phyloP scores from a whole-genome alignment of 1,140 invertebrate genomes.

The Lepeophtheirus salmonis region DNA sequence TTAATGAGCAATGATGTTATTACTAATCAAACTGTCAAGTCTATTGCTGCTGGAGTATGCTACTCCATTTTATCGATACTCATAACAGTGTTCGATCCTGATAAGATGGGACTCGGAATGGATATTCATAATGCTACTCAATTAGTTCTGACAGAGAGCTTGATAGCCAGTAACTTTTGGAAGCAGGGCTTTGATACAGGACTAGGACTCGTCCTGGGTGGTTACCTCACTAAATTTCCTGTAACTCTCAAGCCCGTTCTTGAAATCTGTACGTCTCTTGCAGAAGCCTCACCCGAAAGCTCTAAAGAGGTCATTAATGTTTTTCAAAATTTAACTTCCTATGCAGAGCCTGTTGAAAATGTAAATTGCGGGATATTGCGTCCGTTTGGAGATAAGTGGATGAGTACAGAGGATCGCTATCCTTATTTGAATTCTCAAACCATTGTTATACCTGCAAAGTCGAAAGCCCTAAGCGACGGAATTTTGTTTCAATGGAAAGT shows the following conservation, averaged over 20 bases:
- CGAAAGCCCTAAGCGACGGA: neutral
- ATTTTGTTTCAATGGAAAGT: neutral
- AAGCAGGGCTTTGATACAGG: slow-evolving; percentile 5
- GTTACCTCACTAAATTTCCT: neutral
- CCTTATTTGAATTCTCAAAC: neutral
- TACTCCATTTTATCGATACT: slow-evolving; percentile 5
- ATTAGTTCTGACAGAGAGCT: neutral
- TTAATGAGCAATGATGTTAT: neutral
- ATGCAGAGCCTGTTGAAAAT: slow-evolving; percentile 1
- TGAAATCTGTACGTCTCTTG: neutral
- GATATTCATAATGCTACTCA: neutral
- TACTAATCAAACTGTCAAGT: neutral
- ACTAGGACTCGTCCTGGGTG: neutral
- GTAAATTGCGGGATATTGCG: neutral
- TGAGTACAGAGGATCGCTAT: neutral
- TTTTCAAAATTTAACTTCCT: neutral
- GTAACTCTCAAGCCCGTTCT: neutral
- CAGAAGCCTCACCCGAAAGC: neutral
- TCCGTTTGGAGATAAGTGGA: neutral
- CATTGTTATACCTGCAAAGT: neutral
- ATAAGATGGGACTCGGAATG: neutral
- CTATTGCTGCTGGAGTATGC: neutral
- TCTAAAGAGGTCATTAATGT: neutral
- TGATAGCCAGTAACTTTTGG: slow-evolving; percentile 13
- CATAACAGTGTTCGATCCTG: slow-evolving; percentile 2